Conservation (phyloP, 2,113 vertebrate species). For the Hyla sarda region DNA sequence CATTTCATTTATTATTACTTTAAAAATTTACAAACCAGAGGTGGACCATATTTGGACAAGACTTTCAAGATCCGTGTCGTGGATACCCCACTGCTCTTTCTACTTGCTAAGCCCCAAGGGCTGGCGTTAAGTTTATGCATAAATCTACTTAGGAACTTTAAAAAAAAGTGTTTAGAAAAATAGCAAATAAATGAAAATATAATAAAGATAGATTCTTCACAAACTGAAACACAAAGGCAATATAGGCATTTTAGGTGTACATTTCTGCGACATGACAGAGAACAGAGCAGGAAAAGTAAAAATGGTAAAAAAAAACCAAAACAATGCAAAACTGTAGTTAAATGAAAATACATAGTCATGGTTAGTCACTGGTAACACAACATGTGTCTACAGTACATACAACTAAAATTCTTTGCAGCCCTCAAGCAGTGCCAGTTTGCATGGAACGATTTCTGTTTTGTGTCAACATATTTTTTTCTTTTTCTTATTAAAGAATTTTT, state of each 20-base stretch:
- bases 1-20: not conserved
- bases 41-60: not conserved
- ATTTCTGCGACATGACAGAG: not conserved
- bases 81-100: conserved; percentile 42
- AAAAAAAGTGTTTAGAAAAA: not conserved
- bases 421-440: conserved; percentile 83
- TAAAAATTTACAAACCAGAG: not conserved
- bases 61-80: not conserved
- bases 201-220: not conserved
- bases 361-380: not conserved
- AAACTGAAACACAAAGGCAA: not conserved
- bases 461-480: not conserved
- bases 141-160: not conserved
- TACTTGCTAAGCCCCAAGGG: conserved; percentile 54
- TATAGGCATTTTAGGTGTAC: not conserved
- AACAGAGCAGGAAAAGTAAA: not conserved
- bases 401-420: conserved; percentile 77
- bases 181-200: not conserved
- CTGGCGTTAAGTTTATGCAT: conserved; percentile 30
- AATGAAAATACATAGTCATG: not conserved
- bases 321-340: not conserved
- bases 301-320: conserved; percentile 11
- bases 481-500: not conserved
- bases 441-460: conserved; percentile 79
- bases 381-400: not conserved